Evolutionary conservation across 1,140 invertebrate genomes (phyloP).

Genomic region (Holotrichia oblita): DNA sequence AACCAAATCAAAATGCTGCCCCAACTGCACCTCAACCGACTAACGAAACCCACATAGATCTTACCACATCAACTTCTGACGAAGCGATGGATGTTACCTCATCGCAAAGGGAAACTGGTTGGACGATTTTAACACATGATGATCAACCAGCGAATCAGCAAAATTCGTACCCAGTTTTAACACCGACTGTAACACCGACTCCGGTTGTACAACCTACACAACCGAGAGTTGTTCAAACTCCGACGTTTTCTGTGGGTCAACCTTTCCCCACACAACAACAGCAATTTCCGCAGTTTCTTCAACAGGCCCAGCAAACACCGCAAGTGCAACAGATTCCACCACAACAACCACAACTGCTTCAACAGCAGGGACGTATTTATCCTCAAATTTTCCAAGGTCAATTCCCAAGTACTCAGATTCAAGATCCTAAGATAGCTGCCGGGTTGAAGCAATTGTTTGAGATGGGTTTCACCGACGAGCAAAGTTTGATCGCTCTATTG

Average conservation of each 20-base stretch:
- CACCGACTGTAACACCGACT: background rate
- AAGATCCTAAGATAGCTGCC: conserved; percentile 68
- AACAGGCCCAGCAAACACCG: no score
- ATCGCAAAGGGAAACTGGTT: conserved; percentile 33
- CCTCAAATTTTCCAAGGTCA: background rate
- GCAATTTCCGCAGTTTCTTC: no score
- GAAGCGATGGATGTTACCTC: background rate
- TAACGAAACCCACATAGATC: background rate
- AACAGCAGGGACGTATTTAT: background rate
- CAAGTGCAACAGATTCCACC: no score
- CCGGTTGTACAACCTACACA: background rate
- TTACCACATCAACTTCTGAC: background rate
- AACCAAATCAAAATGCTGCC: background rate
- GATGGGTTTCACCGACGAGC: conserved; percentile 86
- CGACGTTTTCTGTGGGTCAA: background rate
- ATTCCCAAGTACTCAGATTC: background rate
- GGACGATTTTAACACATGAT: background rate
- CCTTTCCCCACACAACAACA: background rate
- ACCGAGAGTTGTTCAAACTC: background rate
- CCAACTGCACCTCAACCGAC: background rate
- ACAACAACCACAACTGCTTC: no score
- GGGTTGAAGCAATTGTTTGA: conserved; percentile 75
- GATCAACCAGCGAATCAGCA: background rate
- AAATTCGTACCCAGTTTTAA: background rate
- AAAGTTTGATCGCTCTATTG: conserved; percentile 67